phyloP scores from a whole-genome alignment of 2,113 vertebrate species.

The Aplodontia rufa region DNA sequence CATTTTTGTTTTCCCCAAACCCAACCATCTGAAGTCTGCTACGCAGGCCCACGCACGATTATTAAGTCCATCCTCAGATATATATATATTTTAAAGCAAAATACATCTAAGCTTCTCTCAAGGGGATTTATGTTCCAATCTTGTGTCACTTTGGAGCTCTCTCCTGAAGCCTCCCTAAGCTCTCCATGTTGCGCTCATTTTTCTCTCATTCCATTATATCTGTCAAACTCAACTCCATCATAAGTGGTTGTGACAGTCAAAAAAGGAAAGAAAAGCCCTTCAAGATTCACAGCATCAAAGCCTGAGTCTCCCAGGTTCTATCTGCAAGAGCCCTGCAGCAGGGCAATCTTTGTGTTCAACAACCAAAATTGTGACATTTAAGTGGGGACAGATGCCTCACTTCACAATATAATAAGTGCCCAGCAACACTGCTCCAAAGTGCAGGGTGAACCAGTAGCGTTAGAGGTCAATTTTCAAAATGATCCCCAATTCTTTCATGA shows the following conservation, averaged over 20 bases:
- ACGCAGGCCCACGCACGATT: conserved; percentile 21
- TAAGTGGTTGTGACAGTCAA: conserved; percentile 70
- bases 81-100: conserved; percentile 38
- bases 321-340: conserved; percentile 17
- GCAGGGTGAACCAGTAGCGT: not conserved
- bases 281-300: conserved; percentile 44
- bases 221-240: conserved; percentile 48
- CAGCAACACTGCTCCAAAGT: not conserved
- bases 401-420: not conserved
- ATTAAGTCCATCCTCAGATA: conserved; percentile 52
- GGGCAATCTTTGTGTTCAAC: conserved; percentile 50
- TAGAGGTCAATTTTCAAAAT: conserved; percentile 47
- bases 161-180: conserved; percentile 46
- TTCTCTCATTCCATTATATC: conserved; percentile 45
- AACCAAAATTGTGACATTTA: conserved; percentile 3
- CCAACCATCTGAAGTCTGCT: conserved; percentile 56
- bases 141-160: conserved; percentile 51
- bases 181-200: conserved; percentile 2
- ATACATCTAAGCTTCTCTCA: conserved; percentile 65
- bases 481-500: conserved; percentile 42
- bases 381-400: conserved; percentile 53
- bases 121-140: conserved; percentile 65
- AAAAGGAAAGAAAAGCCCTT: conserved; percentile 32
- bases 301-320: not conserved
- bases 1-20: conserved; percentile 33